Evolutionary conservation across 2,113 vertebrate genomes (phyloP), one percentile per base, ranked within the genome.

Genomic region (Verasper variegatus): DNA sequence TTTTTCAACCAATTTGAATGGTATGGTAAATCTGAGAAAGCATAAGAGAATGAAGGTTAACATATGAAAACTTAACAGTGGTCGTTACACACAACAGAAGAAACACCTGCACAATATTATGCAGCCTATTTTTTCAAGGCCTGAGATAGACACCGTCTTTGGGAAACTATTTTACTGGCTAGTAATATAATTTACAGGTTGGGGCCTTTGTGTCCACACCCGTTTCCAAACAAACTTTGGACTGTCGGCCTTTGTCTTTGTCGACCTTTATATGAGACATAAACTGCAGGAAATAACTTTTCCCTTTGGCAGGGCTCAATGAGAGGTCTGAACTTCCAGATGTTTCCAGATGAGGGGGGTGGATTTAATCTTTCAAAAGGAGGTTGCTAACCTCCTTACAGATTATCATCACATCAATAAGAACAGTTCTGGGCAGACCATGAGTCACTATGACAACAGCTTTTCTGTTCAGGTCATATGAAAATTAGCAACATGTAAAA

Each of bases 221-320:
- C 31, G 42, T 40, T 20, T 51, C 20, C 3, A 66, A 59, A 6
- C 20, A n/a, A 23, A 54, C 47, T 76, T 59, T 67, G 72, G 55
- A 60, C 45, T 61, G 21, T 11, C 10, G 45, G 64, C 31, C 27
- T 49, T 60, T 37, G 13, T 57, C 52, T 74, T 58, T 24, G 2
- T 5, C 27, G 9, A 15, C 10, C 2, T 27, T 52, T 42, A 52
- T 61, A 60, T 14, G 45, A 42, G 24, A 31, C 47, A 42, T 51
- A 52, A 40, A 40, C 27, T 17, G 11, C 31, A 51, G 3, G n/a
- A 56, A 31, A 47, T 45, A 20, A 51, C 2, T 24, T 23, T 23
- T 51, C 42, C 20, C 14, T 72, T 21, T 45, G 45, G 14, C 14
- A 52, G 17, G 14, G 1, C 8, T 40, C n/a, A 40, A n/a, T 20